These are phyloP conservation scores for Dromiciops gliroides DNA, from an alignment of 2,113 vertebrate species.

Conservation along the genomic window DNA sequence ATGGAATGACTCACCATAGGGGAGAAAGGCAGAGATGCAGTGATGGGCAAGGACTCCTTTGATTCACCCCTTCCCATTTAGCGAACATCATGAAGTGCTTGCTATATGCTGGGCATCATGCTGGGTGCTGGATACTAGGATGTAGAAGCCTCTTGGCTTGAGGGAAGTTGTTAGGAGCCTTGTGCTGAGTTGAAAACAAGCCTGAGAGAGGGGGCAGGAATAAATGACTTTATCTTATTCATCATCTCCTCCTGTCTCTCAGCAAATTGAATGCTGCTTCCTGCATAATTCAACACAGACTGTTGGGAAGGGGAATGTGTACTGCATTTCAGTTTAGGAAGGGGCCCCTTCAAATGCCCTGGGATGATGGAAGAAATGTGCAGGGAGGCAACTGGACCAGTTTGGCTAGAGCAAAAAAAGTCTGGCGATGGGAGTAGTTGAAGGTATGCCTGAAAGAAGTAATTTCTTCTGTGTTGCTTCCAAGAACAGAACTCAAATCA, in stretches of 20 bases:
- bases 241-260: constrained; percentile 66
- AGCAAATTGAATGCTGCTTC: constrained; percentile 77
- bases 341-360: constrained; percentile 76
- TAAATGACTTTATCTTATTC: constrained; percentile 79
- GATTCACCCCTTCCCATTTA: neutral
- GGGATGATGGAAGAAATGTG: constrained; percentile 70
- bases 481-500: neutral
- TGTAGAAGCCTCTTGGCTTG: constrained; percentile 37
- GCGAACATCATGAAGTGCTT: neutral
- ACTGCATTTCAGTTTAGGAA: constrained; percentile 75
- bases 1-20: neutral
- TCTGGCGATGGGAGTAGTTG: neutral
- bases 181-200: constrained; percentile 71
- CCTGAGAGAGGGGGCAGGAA: constrained; percentile 74
- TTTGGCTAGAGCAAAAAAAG: constrained; percentile 67
- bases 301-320: constrained; percentile 67
- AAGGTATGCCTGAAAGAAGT: neutral
- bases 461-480: neutral
- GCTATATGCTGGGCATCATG: neutral
- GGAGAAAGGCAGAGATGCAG: neutral
- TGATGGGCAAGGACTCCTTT: neutral
- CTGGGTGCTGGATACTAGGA: neutral
- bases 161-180: constrained; percentile 53
- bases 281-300: constrained; percentile 79
- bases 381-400: constrained; percentile 61